Percentiles rank a stretch among this genome's conserved stretches.
These are phyloP conservation scores for Caenorhabditis macrosperma DNA, from an alignment of 2,888 invertebrate genomes.

Conservation along the genomic window DNA sequence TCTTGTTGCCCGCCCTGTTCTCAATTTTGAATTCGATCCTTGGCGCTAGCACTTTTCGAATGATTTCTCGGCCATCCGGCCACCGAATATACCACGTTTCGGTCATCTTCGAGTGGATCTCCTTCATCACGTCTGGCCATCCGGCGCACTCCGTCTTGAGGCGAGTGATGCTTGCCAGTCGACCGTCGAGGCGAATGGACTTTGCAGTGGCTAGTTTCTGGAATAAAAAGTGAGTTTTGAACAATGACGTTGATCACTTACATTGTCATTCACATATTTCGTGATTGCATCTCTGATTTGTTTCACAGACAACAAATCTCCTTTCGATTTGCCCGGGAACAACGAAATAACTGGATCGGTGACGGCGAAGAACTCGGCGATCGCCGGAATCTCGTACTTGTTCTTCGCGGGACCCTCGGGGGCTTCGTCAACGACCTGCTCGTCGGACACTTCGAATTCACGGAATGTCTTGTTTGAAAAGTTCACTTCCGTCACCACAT, in stretches of 20 bases:
- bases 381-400: conserved; percentile 50
- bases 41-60: conserved; percentile 65
- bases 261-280: conserved; percentile 68
- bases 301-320: conserved; percentile 67
- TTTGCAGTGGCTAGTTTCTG: conserved; percentile 64
- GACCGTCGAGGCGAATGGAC: conserved; percentile 63
- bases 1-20: conserved; percentile 77
- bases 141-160: conserved; percentile 53
- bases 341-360: conserved; percentile 69
- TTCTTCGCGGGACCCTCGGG: conserved; percentile 11
- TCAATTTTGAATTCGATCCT: conserved; percentile 65
- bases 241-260: too few relatives aligned
- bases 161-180: conserved; percentile 48
- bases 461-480: conserved; percentile 56
- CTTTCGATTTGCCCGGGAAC: conserved; percentile 60
- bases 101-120: conserved; percentile 71
- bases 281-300: conserved; percentile 60
- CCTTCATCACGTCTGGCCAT: conserved; percentile 68
- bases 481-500: conserved; percentile 72
- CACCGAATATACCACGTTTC: conserved; percentile 68
- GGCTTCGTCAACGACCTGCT: conserved; percentile 65
- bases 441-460: conserved; percentile 65
- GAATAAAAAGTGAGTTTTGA: not conserved
- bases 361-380: conserved; percentile 60
- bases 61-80: conserved; percentile 70